These are phyloP conservation scores for Dryococelus australis DNA, from an alignment of 2,888 invertebrate species.

Conservation along the genomic window DNA sequence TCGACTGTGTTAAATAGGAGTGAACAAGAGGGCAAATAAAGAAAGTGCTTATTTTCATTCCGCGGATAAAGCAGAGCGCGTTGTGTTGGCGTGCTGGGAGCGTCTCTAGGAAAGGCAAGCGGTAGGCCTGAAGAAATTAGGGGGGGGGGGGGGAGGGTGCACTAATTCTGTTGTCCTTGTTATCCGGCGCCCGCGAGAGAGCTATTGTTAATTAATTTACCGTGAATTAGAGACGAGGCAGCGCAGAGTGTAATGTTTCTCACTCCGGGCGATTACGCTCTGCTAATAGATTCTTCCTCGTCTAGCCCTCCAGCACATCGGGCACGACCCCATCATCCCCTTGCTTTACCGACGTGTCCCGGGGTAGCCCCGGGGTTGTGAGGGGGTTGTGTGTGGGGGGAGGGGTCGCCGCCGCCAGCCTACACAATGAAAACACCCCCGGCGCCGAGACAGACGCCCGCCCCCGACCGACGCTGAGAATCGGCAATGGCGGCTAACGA, in stretches of 20 bases:
- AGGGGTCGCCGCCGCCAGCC: background rate
- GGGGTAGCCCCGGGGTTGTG: background rate
- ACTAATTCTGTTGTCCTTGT: constrained; percentile 16
- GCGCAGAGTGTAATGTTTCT: constrained; percentile 16
- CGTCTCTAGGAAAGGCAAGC: background rate
- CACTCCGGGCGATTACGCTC: background rate
- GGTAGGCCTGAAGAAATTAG: too few species aligned
- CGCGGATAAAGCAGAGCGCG: background rate
- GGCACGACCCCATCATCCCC: too few species aligned
- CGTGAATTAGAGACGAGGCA: constrained; percentile 7
- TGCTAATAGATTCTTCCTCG: constrained; percentile 7
- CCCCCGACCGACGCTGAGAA: background rate
- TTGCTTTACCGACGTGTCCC: too few species aligned
- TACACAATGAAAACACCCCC: background rate
- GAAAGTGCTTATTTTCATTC: background rate
- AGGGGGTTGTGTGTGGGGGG: background rate
- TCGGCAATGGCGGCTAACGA: background rate
- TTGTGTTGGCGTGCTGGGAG: background rate
- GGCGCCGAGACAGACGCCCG: background rate
- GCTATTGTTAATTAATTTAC: constrained; percentile 16
- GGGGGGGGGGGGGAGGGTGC: background rate
- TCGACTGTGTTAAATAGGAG: background rate
- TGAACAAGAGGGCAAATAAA: background rate
- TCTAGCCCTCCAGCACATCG: background rate
- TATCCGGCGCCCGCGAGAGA: background rate